A percentile compares a stretch with the other conserved stretches of the same genome.
phyloP scores from a whole-genome alignment of 2,113 vertebrate species.

The Tinamus guttatus region DNA sequence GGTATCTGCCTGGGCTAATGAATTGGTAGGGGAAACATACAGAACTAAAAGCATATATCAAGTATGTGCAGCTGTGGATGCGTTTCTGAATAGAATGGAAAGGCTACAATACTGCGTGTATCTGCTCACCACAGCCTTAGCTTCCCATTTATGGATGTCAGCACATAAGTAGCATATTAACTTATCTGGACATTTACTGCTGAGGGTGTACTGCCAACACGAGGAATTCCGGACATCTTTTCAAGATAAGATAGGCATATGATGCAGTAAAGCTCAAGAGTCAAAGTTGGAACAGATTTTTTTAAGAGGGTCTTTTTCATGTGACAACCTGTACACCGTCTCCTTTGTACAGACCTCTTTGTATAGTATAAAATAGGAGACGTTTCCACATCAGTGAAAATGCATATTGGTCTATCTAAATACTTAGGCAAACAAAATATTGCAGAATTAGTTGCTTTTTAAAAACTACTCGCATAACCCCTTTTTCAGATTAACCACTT shows the following conservation, averaged over 20 bases:
- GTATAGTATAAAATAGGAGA: not conserved
- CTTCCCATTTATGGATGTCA: slow-evolving; percentile 63
- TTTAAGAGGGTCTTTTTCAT: not conserved
- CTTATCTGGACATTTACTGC: not conserved
- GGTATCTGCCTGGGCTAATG: slow-evolving; percentile 13
- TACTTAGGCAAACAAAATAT: not conserved
- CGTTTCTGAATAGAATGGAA: not conserved
- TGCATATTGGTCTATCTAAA: not conserved
- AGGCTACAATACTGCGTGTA: not conserved
- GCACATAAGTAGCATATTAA: not conserved
- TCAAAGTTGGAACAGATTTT: not conserved
- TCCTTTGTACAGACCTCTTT: not conserved
- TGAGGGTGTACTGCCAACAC: slow-evolving; percentile 69
- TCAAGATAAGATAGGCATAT: slow-evolving; percentile 84
- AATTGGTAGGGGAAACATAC: not conserved
- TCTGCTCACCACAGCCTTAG: not conserved
- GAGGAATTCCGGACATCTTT: slow-evolving; percentile 72
- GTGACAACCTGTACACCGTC: not conserved
- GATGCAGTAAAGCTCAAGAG: slow-evolving; percentile 36
- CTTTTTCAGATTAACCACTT: not conserved
- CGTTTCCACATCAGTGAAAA: not conserved
- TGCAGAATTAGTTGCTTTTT: not conserved
- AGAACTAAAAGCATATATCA: not conserved
- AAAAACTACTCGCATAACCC: not conserved
- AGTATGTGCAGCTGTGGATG: not conserved